Evolutionary conservation across 2,797 vertebrate species (phyloP).

Genomic region (Carcharodon carcharias): DNA sequence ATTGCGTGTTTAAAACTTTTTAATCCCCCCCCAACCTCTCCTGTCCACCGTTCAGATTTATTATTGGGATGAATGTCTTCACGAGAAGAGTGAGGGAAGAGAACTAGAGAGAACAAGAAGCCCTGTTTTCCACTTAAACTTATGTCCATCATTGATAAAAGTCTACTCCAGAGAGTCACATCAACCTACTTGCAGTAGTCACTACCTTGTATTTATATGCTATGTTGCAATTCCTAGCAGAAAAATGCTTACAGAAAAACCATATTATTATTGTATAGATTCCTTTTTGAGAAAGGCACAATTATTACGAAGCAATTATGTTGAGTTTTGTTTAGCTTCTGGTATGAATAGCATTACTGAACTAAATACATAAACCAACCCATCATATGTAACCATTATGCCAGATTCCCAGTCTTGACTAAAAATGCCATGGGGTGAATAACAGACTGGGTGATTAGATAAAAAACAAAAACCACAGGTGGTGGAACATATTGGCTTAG

Average conservation of each 20-base stretch:
- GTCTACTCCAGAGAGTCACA: background rate
- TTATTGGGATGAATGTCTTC: background rate
- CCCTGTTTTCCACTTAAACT: background rate
- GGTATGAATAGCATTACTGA: background rate
- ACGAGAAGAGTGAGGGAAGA: background rate
- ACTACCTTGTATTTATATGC: background rate
- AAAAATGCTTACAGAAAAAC: background rate
- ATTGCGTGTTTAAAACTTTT: background rate
- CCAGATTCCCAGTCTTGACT: background rate
- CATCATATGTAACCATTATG: background rate
- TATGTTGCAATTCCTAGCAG: background rate
- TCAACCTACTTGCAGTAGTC: background rate
- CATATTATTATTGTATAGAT: background rate
- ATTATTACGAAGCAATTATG: background rate
- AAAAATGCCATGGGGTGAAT: background rate
- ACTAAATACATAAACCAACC: background rate
- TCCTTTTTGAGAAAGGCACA: background rate
- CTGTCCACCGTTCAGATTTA: background rate
- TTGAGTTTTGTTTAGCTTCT: background rate
- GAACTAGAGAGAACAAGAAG: background rate
- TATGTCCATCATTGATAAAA: background rate
- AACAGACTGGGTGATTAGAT: conserved; percentile 14
- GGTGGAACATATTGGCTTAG: background rate
- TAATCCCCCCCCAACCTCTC: background rate
- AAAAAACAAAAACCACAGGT: background rate